phyloP scores from a whole-genome alignment of 2,888 invertebrate genomes.

The Psylliodes chrysocephalus region DNA sequence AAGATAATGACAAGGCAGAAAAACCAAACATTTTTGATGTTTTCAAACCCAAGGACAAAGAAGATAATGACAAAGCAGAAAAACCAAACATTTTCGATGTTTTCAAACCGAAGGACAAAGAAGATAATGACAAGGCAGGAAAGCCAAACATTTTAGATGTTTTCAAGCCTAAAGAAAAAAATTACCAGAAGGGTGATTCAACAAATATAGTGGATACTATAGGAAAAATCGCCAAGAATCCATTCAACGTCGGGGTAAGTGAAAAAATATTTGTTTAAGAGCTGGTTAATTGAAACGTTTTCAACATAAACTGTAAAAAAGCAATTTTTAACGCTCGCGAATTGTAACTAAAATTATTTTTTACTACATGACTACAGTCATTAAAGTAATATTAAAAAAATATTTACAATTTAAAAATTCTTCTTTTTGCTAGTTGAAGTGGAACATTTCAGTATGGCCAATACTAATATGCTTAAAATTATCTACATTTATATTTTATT shows the following conservation, averaged over 20 bases:
- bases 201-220: neutral
- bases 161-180: neutral
- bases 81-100: neutral
- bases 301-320: too few species aligned
- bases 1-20: neutral
- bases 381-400: too few species aligned
- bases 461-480: too few species aligned
- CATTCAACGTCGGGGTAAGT: neutral
- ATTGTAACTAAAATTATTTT: too few species aligned
- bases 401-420: too few species aligned
- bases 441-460: too few species aligned
- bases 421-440: too few species aligned
- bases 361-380: too few species aligned
- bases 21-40: neutral
- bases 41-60: neutral
- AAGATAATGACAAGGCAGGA: neutral
- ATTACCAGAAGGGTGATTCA: neutral
- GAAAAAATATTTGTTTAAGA: too few species aligned
- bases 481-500: too few species aligned
- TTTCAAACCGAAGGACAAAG: neutral
- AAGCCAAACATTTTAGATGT: neutral
- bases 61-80: neutral
- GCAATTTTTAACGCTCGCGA: too few species aligned
- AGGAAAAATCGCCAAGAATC: slow-evolving; percentile 3
- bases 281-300: too few species aligned